These are phyloP conservation scores for Spilarctia lutea DNA, from an alignment of 2,888 invertebrate species.

Conservation along the genomic window DNA sequence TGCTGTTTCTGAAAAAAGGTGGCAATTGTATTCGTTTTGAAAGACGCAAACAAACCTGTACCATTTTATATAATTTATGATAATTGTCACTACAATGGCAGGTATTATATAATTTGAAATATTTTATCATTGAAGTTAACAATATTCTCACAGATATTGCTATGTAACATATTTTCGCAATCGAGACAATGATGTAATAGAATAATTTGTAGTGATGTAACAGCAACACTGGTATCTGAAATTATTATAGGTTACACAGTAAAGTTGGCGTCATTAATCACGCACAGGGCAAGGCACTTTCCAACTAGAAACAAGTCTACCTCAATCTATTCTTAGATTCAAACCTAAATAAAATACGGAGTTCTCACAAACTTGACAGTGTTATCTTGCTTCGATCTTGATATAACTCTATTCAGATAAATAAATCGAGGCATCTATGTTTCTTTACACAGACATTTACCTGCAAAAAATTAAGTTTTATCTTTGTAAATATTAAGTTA, in stretches of 20 bases:
- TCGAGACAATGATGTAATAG: background rate
- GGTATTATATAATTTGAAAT: background rate
- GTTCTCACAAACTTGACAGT: constrained; percentile 35
- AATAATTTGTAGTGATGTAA: background rate
- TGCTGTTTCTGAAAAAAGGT: no score
- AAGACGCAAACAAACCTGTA: no score
- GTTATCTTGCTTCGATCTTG: constrained; percentile 29
- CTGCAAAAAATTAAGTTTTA: background rate
- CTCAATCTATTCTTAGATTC: constrained; percentile 26
- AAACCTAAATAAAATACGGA: constrained; percentile 30
- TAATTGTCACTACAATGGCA: no score
- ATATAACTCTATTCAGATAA: constrained; percentile 34
- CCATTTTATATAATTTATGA: no score
- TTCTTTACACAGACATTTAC: constrained; percentile 14
- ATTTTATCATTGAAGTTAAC: background rate
- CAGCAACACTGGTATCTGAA: background rate
- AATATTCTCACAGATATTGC: background rate
- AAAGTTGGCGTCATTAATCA: constrained; percentile 31
- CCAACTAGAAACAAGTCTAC: constrained; percentile 11
- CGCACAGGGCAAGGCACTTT: constrained; percentile 6
- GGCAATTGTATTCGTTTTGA: no score
- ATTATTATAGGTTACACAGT: background rate
- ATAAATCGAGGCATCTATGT: constrained; percentile 24
- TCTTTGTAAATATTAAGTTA: no score
- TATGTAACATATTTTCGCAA: background rate